A percentile compares a stretch with the other conserved stretches of the same genome.
Evolutionary conservation across 2,797 vertebrate genomes (phyloP).

Genomic region (Sebastes trivittatus): DNA sequence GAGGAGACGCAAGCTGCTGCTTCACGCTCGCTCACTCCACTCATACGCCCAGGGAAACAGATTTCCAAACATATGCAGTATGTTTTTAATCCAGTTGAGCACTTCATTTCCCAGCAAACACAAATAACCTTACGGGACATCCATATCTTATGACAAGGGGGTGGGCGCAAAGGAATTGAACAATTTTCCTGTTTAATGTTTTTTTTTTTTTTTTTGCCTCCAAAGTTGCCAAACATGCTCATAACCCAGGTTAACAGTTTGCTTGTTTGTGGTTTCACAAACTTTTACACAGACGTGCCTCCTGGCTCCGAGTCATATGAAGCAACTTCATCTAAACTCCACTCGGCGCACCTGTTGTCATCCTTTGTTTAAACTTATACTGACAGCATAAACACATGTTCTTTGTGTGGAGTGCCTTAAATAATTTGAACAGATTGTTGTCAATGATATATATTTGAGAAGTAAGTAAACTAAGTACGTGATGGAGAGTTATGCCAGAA

Average conservation of each 20-base stretch:
- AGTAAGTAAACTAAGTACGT: constrained; percentile 2
- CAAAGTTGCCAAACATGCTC: constrained; percentile 76
- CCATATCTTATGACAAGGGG: constrained; percentile 84
- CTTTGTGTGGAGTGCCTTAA: constrained; percentile 30
- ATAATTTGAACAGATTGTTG: constrained; percentile 59
- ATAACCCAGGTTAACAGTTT: constrained; percentile 78
- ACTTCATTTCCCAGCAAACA: constrained; percentile 84
- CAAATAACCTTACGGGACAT: constrained; percentile 87
- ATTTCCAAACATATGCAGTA: constrained; percentile 88
- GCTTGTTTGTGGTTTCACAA: constrained; percentile 73
- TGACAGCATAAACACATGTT: constrained; percentile 53
- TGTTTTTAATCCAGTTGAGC: constrained; percentile 86
- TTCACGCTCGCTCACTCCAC: constrained; percentile 80
- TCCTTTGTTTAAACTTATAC: constrained; percentile 61
- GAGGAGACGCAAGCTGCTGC: constrained; percentile 84
- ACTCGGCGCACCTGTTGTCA: constrained; percentile 63
- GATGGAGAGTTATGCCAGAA: constrained; percentile 4
- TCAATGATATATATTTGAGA: constrained; percentile 27
- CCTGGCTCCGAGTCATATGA: constrained; percentile 59
- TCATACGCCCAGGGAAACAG: constrained; percentile 86
- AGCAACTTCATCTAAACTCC: constrained; percentile 66
- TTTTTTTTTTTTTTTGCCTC: constrained; percentile 64
- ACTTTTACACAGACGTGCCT: constrained; percentile 72
- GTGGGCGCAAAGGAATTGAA: constrained; percentile 82
- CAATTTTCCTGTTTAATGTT: constrained; percentile 77